Conservation (phyloP, 2,113 vertebrate genomes). For the Anarrhichthys ocellatus region DNA sequence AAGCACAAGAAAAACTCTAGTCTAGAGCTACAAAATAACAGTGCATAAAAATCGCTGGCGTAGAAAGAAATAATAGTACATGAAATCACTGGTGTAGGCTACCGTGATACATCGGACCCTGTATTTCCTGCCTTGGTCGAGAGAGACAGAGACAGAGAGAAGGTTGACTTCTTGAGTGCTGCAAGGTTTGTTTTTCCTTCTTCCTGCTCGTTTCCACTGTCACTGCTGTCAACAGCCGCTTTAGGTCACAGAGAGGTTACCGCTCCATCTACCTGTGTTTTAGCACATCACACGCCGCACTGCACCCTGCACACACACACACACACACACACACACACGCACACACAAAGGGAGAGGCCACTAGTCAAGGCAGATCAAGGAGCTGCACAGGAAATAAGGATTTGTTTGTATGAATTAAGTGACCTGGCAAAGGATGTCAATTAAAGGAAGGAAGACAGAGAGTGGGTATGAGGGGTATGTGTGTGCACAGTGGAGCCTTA, state of each 20-base stretch:
- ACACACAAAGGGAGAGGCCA: constrained; percentile 17
- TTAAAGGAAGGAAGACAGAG: constrained; percentile 34
- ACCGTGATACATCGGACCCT: constrained; percentile 13
- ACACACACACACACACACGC: constrained; percentile 36
- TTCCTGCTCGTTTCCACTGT: constrained; percentile 52
- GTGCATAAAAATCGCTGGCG: constrained; percentile 17
- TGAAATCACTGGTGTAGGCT: constrained; percentile 38
- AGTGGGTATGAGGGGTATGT: background rate
- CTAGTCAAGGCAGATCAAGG: constrained; percentile 25
- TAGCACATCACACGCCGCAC: constrained; percentile 70
- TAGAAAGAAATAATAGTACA: constrained; percentile 24
- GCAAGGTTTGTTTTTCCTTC: constrained; percentile 38
- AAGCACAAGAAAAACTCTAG: constrained; percentile 3
- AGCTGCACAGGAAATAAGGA: constrained; percentile 42
- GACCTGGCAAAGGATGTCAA: constrained; percentile 64
- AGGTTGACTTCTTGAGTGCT: constrained; percentile 49
- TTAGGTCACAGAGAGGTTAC: constrained; percentile 74
- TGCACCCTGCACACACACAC: constrained; percentile 49
- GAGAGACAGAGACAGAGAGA: constrained; percentile 6
- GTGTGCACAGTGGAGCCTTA: constrained; percentile 35
- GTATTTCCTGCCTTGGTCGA: constrained; percentile 29
- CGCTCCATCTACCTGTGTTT: constrained; percentile 75
- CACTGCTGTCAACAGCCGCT: constrained; percentile 59
- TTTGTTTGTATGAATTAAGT: constrained; percentile 65
- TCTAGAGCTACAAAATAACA: constrained; percentile 33